These are phyloP conservation scores for Stenurella melanura DNA, from an alignment of 2,888 invertebrate genomes.

Conservation along the genomic window DNA sequence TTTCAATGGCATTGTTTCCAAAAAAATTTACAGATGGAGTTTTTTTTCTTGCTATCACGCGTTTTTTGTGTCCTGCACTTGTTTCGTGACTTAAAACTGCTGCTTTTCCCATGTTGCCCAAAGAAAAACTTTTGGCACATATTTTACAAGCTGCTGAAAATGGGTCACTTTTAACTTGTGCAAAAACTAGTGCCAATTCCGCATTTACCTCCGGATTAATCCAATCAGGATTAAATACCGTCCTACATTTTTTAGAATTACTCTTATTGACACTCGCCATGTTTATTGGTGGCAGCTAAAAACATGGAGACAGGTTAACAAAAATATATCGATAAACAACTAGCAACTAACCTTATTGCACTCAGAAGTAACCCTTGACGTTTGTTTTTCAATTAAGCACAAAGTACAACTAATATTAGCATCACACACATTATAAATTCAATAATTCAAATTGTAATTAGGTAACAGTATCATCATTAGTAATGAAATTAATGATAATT, in stretches of 20 bases:
- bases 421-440: no score
- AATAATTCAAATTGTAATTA: no score
- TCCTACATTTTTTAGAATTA: not conserved
- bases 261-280: not conserved
- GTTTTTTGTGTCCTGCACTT: not conserved
- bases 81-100: no score
- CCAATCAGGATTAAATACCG: not conserved
- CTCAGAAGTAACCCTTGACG: no score
- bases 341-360: no score
- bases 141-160: slow-evolving; percentile 3
- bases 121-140: slow-evolving; percentile 5
- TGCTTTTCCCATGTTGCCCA: not conserved
- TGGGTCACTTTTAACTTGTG: not conserved
- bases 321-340: no score
- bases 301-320: not conserved
- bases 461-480: no score
- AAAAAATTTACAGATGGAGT: no score
- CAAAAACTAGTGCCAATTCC: not conserved
- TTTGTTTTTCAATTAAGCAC: no score
- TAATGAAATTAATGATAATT: no score
- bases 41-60: not conserved
- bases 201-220: no score
- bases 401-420: no score
- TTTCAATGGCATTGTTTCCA: not conserved
- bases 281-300: not conserved